Evolutionary conservation across 2,888 invertebrate genomes (phyloP).

Genomic region (Dasysyrphus tricinctus): DNA sequence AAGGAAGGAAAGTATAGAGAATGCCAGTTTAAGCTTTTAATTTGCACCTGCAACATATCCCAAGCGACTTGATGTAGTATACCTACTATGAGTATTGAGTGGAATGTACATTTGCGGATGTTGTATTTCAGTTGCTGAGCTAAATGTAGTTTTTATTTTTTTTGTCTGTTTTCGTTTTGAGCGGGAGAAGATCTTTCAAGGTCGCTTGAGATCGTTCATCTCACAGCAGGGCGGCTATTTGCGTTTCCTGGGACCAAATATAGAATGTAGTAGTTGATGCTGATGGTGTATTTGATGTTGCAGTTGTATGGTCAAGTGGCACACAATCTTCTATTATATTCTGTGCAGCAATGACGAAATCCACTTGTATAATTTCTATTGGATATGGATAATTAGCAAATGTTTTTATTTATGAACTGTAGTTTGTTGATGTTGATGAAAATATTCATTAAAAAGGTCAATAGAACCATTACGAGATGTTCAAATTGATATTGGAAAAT

Average conservation of each 20-base stretch:
- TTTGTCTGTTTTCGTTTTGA: not conserved
- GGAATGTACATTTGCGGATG: conserved; percentile 29
- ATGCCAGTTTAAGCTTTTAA: conserved; percentile 55
- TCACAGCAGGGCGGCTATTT: conserved; percentile 36
- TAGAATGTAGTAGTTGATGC: not conserved
- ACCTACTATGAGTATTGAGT: not conserved
- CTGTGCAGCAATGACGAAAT: conserved; percentile 30
- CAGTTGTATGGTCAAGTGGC: conserved; percentile 53
- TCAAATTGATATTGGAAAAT: conserved; percentile 20
- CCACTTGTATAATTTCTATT: conserved; percentile 62
- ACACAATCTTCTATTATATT: conserved; percentile 27
- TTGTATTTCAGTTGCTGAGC: conserved; percentile 25
- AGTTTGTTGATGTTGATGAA: conserved; percentile 41
- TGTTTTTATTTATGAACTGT: conserved; percentile 15
- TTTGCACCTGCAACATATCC: conserved; percentile 57
- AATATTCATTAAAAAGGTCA: conserved; percentile 30
- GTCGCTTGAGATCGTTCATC: conserved; percentile 65
- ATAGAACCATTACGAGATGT: conserved; percentile 43
- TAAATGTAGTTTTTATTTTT: conserved; percentile 1
- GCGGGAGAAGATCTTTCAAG: conserved; percentile 44
- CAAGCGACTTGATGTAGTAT: not conserved
- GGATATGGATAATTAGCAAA: conserved; percentile 36
- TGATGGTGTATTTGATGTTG: not conserved
- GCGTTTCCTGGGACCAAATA: conserved; percentile 58
- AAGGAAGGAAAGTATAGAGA: not conserved